Evolutionary conservation across 2,797 vertebrate species (phyloP), one percentile per base, ranked within the genome.

Genomic region (Eulemur albifrons): DNA sequence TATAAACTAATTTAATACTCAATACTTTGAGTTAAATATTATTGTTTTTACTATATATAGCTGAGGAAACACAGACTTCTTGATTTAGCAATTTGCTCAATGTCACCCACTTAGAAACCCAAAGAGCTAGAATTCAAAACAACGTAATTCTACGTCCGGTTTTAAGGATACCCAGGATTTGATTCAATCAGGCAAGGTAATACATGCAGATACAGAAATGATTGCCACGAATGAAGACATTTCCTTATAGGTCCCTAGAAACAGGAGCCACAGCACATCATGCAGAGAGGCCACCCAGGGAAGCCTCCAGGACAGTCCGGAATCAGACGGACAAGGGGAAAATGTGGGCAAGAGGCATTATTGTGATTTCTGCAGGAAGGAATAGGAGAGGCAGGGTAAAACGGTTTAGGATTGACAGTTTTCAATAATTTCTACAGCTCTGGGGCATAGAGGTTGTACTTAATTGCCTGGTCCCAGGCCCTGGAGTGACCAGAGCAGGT

Each of bases 21-120:
- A 95, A 23, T 85, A 7, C 0, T 63, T 88, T 94, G 9, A 85
- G 30, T 83, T 91, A 89, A 89, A 69, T 90, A 89, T 40, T 76
- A 48, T 61, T 40, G 43, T 63, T 48, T 73, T 89, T 35, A 32
- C 32, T 65, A 17, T 17, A 63, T 35, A 52, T 7, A 38, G 9
- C 15, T 80, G 23, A 94, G 20, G 21, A 94, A 90, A 77, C 2
- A 72, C 2, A 79, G 23, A 23, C 4, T 95, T 10, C 20, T 48
- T 48, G 30, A 63, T 50, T 91, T 86, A 82, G 2, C 63, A 50
- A 70, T 50, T 75, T 83, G 20, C 52, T 86, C 32, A 52, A 2
- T 43, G 15, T 89, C 10, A 80, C 23, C 76, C 4, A 48, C 86
- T 79, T 83, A 65, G 17, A 7, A 93, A 25, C 50, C 9, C 35